Evolutionary conservation across 2,797 vertebrate genomes (phyloP).

Genomic region (Acipenser transmontanus): DNA sequence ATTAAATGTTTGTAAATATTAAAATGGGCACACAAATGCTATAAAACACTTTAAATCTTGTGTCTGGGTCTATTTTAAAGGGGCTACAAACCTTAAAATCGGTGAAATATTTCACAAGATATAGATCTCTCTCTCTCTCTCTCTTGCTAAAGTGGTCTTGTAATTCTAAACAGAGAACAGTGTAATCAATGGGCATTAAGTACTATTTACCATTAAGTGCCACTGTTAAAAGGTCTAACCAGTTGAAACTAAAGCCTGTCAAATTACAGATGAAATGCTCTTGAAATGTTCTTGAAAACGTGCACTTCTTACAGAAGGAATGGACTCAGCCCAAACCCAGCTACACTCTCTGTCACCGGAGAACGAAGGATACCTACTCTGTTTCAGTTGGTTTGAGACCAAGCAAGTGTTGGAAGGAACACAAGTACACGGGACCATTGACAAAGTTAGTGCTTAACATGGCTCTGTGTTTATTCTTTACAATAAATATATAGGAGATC

Average conservation of each 20-base stretch:
- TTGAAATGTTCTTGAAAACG: neutral
- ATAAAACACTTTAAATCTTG: too few species aligned
- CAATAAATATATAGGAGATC: slow-evolving; percentile 14
- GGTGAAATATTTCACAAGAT: too few species aligned
- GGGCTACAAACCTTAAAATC: too few species aligned
- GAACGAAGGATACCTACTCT: slow-evolving; percentile 57
- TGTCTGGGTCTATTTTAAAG: too few species aligned
- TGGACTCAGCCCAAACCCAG: slow-evolving; percentile 40
- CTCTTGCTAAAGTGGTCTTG: neutral
- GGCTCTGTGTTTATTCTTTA: neutral
- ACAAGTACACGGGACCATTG: slow-evolving; percentile 64
- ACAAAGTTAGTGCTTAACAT: slow-evolving; percentile 55
- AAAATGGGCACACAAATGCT: too few species aligned
- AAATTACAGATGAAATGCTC: neutral
- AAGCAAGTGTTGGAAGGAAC: slow-evolving; percentile 65
- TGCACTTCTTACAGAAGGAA: slow-evolving; percentile 39
- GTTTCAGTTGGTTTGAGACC: slow-evolving; percentile 63
- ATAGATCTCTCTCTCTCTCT: too few species aligned
- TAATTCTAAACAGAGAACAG: neutral
- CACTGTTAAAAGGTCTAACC: too few species aligned
- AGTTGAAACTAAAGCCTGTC: too few species aligned
- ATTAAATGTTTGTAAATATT: too few species aligned
- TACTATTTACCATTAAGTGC: too few species aligned
- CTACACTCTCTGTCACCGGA: slow-evolving; percentile 72
- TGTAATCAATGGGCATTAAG: neutral